These are phyloP conservation scores for Amblyopsis hoosieri DNA, from an alignment of 2,797 vertebrate genomes.

Conservation along the genomic window DNA sequence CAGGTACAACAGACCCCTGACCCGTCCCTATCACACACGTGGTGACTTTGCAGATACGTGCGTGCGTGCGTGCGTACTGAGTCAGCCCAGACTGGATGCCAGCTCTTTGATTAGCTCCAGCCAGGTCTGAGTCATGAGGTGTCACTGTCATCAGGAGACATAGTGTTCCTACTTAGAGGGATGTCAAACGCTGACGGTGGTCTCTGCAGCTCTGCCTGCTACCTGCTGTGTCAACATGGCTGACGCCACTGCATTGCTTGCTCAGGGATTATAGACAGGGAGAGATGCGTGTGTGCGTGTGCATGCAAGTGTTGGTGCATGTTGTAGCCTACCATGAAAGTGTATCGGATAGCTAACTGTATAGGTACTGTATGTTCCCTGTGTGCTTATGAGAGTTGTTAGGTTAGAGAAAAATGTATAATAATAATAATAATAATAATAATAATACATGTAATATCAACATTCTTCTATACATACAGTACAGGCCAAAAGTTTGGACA, in stretches of 20 bases:
- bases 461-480: too few relatives aligned
- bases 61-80: not conserved
- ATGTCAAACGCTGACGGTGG: conserved; percentile 61
- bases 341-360: too few relatives aligned
- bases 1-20: too few relatives aligned
- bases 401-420: too few relatives aligned
- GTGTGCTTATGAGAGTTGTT: too few relatives aligned
- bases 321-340: too few relatives aligned
- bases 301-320: not conserved
- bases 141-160: conserved; percentile 57
- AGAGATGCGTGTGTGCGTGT: not conserved
- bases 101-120: conserved; percentile 51
- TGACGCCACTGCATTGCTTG: conserved; percentile 32
- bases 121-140: conserved; percentile 46
- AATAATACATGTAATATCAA: too few relatives aligned
- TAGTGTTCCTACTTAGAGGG: conserved; percentile 50
- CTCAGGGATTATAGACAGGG: not conserved
- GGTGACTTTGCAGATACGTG: conserved; percentile 3
- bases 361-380: too few relatives aligned
- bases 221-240: conserved; percentile 59
- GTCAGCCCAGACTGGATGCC: conserved; percentile 29
- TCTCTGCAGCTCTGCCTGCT: conserved; percentile 29
- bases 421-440: too few relatives aligned
- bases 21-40: not conserved
- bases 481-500: too few relatives aligned